Conservation (phyloP, 1,140 invertebrate genomes). For the Mycetomoellerius zeteki region DNA sequence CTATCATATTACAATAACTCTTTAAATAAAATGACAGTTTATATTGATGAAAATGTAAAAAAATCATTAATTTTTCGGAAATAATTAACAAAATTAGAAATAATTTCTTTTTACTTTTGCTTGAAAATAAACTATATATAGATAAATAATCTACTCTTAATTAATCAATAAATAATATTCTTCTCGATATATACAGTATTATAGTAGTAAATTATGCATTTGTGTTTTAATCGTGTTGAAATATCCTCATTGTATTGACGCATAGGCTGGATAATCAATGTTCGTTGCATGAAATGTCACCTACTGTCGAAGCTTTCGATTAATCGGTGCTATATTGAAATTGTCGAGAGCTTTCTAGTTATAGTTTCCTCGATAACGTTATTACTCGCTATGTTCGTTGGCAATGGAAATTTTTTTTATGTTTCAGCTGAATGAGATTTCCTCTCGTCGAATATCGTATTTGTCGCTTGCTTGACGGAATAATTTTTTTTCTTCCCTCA, state of each 20-base stretch:
- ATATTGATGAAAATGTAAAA: not conserved
- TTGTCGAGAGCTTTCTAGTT: not conserved
- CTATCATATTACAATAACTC: not conserved
- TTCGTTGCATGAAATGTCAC: not conserved
- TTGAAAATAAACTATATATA: not conserved
- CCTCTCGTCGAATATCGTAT: not conserved
- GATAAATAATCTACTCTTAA: not conserved
- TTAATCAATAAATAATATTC: not conserved
- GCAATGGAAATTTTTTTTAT: not conserved
- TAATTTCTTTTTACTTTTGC: not conserved
- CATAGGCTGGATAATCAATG: constrained; percentile 9
- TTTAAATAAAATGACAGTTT: not conserved
- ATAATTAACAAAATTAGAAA: constrained; percentile 4
- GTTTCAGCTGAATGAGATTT: not conserved
- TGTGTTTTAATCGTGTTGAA: not conserved
- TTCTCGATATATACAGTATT: not conserved
- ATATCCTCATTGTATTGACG: not conserved
- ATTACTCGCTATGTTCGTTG: not conserved
- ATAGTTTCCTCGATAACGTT: not conserved
- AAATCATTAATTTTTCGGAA: not conserved
- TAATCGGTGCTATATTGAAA: not conserved
- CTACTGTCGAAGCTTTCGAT: not conserved
- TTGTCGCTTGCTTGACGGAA: not conserved
- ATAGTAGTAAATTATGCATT: not conserved
- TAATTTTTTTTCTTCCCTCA: not conserved